phyloP scores from a whole-genome alignment of 2,113 vertebrate species.

The Brienomyrus brachyistius region DNA sequence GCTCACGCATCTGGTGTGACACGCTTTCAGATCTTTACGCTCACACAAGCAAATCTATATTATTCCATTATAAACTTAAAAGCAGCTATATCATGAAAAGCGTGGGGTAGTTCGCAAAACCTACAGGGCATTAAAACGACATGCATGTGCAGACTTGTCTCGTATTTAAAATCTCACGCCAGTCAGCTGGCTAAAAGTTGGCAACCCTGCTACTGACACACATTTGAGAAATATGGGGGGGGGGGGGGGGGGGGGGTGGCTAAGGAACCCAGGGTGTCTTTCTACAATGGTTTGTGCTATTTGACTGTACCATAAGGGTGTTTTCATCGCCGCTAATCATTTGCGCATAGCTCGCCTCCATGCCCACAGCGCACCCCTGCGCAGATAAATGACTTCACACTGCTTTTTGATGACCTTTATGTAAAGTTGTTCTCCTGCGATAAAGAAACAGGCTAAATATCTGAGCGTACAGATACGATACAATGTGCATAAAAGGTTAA shows the following conservation, averaged over 20 bases:
- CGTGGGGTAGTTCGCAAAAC: no score
- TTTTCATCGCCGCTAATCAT: not conserved
- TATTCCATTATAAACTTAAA: no score
- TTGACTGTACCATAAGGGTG: not conserved
- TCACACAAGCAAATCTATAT: no score
- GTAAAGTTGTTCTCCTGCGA: constrained; percentile 62
- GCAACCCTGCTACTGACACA: no score
- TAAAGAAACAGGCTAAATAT: constrained; percentile 66
- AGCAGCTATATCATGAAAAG: no score
- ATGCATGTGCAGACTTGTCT: no score
- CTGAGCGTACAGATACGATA: constrained; percentile 73
- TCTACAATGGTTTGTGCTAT: not conserved
- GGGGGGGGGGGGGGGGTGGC: not conserved
- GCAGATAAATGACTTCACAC: constrained; percentile 10
- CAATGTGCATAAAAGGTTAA: constrained; percentile 69
- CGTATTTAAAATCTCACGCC: no score
- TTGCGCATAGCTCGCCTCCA: not conserved
- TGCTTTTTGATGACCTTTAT: constrained; percentile 63
- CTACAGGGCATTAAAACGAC: no score
- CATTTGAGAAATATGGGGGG: not conserved
- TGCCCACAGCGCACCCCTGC: not conserved
- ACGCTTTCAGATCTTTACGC: no score
- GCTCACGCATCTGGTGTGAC: no score
- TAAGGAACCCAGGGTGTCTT: not conserved
- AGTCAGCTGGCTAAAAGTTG: no score